Percentiles rank a stretch among this genome's conserved stretches.
Evolutionary conservation across 2,888 invertebrate genomes (phyloP).

Genomic region (Napeogenes sylphis): DNA sequence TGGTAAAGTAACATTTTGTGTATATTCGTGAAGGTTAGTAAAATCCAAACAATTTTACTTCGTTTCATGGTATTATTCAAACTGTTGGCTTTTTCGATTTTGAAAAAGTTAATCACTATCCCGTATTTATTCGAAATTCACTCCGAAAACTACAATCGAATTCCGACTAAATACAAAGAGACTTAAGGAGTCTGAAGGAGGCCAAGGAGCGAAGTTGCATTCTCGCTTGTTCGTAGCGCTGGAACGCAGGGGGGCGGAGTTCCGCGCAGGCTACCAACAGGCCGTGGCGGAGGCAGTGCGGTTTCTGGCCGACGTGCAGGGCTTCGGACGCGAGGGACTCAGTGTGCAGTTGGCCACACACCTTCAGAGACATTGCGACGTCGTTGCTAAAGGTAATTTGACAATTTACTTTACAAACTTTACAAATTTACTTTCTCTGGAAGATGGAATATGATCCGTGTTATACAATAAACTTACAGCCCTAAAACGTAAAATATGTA

Average conservation of each 20-base stretch:
- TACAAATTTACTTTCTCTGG: too few species aligned
- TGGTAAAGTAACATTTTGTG: slow-evolving; percentile 31
- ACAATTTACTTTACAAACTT: slow-evolving; percentile 5
- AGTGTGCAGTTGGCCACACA: slow-evolving; percentile 89
- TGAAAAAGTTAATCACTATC: slow-evolving; percentile 39
- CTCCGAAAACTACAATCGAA: slow-evolving; percentile 10
- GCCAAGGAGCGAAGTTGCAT: slow-evolving; percentile 54
- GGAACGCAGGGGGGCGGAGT: slow-evolving; percentile 62
- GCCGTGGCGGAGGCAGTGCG: slow-evolving; percentile 93
- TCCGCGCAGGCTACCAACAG: slow-evolving; percentile 92
- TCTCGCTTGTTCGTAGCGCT: slow-evolving; percentile 60
- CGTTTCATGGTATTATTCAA: too few species aligned
- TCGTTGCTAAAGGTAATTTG: slow-evolving; percentile 72
- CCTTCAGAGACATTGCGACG: slow-evolving; percentile 89
- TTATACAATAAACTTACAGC: too few species aligned
- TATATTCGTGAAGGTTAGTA: slow-evolving; percentile 23
- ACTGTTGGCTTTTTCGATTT: background rate
- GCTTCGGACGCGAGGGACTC: slow-evolving; percentile 87
- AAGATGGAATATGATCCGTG: too few species aligned
- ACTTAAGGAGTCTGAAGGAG: slow-evolving; percentile 41
- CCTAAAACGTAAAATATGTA: too few species aligned
- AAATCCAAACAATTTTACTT: too few species aligned
- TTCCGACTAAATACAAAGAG: background rate
- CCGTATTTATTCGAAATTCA: background rate
- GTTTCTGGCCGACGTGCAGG: slow-evolving; percentile 91